Base-by-base conservation (phyloP, 2,888 invertebrate species). In the Acronicta alni region DNA sequence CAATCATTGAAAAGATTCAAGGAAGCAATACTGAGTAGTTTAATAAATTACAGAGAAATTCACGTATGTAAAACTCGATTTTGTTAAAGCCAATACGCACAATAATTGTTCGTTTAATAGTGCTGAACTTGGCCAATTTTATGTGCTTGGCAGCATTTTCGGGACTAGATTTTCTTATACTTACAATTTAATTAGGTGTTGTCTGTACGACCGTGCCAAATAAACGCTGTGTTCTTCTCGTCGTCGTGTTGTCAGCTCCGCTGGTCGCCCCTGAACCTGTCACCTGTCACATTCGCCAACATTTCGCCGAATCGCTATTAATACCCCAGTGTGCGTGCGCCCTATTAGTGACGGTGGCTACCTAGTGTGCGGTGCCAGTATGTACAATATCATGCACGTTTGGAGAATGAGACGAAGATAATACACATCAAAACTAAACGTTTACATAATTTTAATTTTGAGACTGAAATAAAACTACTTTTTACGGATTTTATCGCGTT, bases 241-340 rank as follows among this genome's bases (percentile, higher is more conserved):
- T 42, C 6, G 2, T n/a, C n/a, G n/a, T 30, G 20, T 41, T 12
- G 42, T 26, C 32, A 16, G 15, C 20, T 20, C 15, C 37, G 5
- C 18, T 12, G 32, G 20, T 20, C n/a, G 20, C 23, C 65, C 65
- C 39, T 68, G 69, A 70, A 68, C 69, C 55, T 52, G 55, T 60
- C 60, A 49, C 26, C 26, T 44, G 59, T 38, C 52, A 47, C 38
- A 18, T 14, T 17, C 23, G 23, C 20, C 16, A 20, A 15, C 23
- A 45, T 42, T 52, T 46, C 53, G 30, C 45, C 17, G 46, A 54
- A 47, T 14, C 23, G 38, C 52, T 68, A 65, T 57, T 39, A 60
- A 57, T 65, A 65, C 20, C 8, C 16, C 32, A 3, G 10, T 32
- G 38, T 32, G 38, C 15, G 18, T 6, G 12, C 37, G 49, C 12